Evolutionary conservation across 2,113 vertebrate genomes (phyloP).

Genomic region (Brevimyrus niger): DNA sequence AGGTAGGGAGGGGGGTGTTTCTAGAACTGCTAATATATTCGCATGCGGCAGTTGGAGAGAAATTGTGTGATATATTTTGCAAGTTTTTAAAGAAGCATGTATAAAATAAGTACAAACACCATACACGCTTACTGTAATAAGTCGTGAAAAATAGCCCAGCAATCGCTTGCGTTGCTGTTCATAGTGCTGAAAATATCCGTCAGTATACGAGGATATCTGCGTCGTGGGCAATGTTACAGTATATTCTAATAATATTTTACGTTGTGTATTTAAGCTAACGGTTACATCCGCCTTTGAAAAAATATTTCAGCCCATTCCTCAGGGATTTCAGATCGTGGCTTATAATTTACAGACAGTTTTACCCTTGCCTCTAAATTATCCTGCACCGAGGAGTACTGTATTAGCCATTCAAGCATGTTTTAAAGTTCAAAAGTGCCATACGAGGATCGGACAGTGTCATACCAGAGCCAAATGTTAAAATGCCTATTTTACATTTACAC

Average conservation of each 20-base stretch:
- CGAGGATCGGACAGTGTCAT: background rate
- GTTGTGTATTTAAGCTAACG: background rate
- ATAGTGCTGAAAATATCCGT: slow-evolving; percentile 39
- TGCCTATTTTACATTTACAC: background rate
- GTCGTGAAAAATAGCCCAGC: background rate
- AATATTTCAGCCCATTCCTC: background rate
- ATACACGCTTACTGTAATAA: background rate
- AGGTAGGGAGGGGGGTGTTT: background rate
- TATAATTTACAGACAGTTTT: background rate
- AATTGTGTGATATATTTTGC: background rate
- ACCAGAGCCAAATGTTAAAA: background rate
- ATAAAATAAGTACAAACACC: background rate
- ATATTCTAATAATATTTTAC: background rate
- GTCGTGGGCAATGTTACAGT: background rate
- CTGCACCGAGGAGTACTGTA: background rate
- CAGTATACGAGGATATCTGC: background rate
- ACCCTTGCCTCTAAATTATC: background rate
- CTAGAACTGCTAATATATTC: background rate
- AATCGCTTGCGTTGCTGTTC: slow-evolving; percentile 33
- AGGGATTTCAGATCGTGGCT: background rate
- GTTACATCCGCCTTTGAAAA: background rate
- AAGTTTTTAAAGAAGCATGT: background rate
- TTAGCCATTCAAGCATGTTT: too few species aligned
- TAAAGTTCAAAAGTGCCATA: background rate
- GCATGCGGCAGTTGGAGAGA: background rate